Evolutionary conservation across 2,113 vertebrate species (phyloP), one percentile per base, ranked within the genome.

Genomic region (Gadus chalcogrammus): DNA sequence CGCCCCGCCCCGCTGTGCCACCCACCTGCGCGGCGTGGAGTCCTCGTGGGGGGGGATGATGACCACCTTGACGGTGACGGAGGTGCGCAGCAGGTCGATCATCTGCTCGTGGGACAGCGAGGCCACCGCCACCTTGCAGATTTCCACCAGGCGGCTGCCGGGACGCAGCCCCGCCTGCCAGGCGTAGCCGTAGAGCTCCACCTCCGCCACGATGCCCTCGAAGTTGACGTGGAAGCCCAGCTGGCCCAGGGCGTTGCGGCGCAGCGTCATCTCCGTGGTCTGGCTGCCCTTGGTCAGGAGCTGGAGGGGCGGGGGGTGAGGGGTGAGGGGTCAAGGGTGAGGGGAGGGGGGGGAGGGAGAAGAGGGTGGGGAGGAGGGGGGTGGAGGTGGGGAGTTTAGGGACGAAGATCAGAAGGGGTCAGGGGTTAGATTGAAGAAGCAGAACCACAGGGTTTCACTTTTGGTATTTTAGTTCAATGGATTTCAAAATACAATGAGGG

Each of bases 221-320:
- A 98, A 98, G 92, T 98, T 98, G 8, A 98, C 96, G 0, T 98
- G 96, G 86, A 98, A 98, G 64, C 96, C 96, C 60, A 98, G 94
- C 87, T 98, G 96, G 64, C 96, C 96, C 52, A 98, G 89, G 12
- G 95, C 95, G 0, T 98, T 98, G 67, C 96, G 92, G 15, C 96
- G 92, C 65, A 98, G 92, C 5, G 95, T 98, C 95, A 98, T 96
- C 87, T 98, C 96, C 78, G 95, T 93, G 0, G 96, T 97, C 72
- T 96, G 95, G 69, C 94, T 95, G 69, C 96, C 96, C 79, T 96
- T 98, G 15, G 94, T 96, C 87, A 97, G 88, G n/a, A 95, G 91
- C 96, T 98, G 82, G 31, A 58, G 24, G 80, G 18, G 71, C 15
- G 22, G 15, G 67, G 60, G 18, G 64, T 16, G 48, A 63, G 11